These are phyloP conservation scores for Sogatella furcifera DNA, from an alignment of 1,140 invertebrate genomes.

Conservation along the genomic window DNA sequence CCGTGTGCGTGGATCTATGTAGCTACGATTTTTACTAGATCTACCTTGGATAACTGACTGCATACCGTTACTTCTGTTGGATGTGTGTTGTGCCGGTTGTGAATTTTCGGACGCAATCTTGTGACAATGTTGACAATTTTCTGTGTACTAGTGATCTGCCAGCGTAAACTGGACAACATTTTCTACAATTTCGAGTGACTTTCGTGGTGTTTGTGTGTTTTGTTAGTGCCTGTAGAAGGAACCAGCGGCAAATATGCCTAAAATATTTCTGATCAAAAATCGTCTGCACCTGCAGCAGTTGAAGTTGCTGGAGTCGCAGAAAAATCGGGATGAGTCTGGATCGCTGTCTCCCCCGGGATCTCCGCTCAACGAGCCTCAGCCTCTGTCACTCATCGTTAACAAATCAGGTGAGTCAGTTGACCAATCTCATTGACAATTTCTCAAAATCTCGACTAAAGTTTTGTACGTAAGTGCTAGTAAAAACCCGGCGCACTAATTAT, in stretches of 20 bases:
- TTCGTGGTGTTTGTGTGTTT: neutral
- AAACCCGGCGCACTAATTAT: too few species aligned
- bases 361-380: conserved; percentile 34
- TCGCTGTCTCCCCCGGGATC: conserved; percentile 24
- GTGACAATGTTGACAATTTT: neutral
- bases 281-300: conserved; percentile 78
- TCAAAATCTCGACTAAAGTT: too few species aligned
- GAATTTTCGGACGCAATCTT: neutral
- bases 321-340: conserved; percentile 27
- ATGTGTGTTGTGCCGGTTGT: conserved; percentile 1
- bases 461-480: too few species aligned
- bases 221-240: conserved; percentile 6
- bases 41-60: too few species aligned
- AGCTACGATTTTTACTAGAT: neutral
- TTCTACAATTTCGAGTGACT: conserved; percentile 12
- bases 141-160: neutral
- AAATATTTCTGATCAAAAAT: conserved; percentile 82
- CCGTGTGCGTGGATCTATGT: neutral
- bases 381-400: conserved; percentile 42
- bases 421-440: too few species aligned
- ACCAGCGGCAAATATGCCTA: conserved; percentile 55
- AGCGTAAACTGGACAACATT: neutral
- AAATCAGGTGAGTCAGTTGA: conserved; percentile 5
- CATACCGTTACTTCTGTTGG: neutral
- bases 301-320: conserved; percentile 64